Base-by-base conservation (phyloP, 2,888 invertebrate genomes). In the Argynnis bischoffii region DNA sequence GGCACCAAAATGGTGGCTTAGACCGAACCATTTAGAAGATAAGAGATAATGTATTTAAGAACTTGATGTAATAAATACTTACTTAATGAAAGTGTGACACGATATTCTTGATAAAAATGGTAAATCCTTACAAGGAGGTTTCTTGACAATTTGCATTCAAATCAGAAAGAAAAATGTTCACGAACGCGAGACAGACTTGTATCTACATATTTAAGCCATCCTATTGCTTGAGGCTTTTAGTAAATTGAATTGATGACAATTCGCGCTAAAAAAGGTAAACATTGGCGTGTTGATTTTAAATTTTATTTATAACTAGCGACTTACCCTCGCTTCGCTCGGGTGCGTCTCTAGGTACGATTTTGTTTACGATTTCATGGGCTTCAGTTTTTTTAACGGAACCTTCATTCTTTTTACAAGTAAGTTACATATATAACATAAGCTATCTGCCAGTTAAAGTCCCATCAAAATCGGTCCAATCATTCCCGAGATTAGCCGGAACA, bases 71-170 rank as follows among this genome's bases (percentile, higher is more conserved):
- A 63, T 70, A 67, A 61, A 64, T 64, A 67, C 64, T 16, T 47
- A 61, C 51, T 64, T 60, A 67, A 64, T 70, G 60, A 26, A 53
- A 57, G 6, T 26, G 54, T 55, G 26, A 51, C 67, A 60, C 46
- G 63, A 59, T 64, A 53, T 55, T 16, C 21, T 47, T 16, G 41
- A 63, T 57, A 70, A 59, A 69, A 68, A 70, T 18, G 48, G 51
- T 41, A 51, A 66, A 59, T 63, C 65, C 61, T 66, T 68, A 69
- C 57, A 69, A 68, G 54, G 68, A 55, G 63, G 48, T 72, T 75
- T 71, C 67, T 64, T 48, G 67, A 73, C 75, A 77, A 82, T 83
- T 83, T 81, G 76, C 80, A 82, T 82, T 76, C 69, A 76, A 80
- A 82, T 79, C 75, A 75, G 72, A 69, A 64, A 72, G 73, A 76